A percentile compares a stretch with the other conserved stretches of the same genome.
These are phyloP conservation scores for Platysteira castanea DNA, from an alignment of 2,113 vertebrate genomes.

Conservation along the genomic window DNA sequence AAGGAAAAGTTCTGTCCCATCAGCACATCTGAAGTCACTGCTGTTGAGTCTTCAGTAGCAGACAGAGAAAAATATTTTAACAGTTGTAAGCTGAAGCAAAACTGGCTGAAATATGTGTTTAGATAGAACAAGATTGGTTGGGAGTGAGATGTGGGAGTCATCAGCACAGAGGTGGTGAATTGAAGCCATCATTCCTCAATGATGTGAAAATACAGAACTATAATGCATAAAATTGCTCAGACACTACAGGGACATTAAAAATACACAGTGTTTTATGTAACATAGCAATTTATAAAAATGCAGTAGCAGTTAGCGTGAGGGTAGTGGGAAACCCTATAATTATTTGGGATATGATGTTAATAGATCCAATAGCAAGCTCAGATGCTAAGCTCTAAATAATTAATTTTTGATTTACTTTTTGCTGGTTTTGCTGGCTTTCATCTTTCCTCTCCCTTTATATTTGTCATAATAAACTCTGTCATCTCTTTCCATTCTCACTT, in stretches of 20 bases:
- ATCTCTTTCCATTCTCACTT: not conserved
- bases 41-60: not conserved
- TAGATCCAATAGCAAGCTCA: conserved; percentile 1
- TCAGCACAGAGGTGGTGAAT: conserved; percentile 51
- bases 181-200: conserved; percentile 35
- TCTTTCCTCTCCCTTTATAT: not conserved
- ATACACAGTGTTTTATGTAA: conserved; percentile 30
- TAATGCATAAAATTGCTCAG: conserved; percentile 23
- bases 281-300: conserved; percentile 30
- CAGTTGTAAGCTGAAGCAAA: conserved; percentile 12
- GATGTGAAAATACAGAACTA: conserved; percentile 28
- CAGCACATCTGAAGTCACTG: not conserved
- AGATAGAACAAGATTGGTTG: not conserved
- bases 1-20: not conserved
- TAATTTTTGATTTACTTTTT: not conserved
- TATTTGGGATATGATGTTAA: conserved; percentile 40
- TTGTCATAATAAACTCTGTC: not conserved
- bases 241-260: conserved; percentile 35
- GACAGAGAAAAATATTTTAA: not conserved
- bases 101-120: conserved; percentile 19
- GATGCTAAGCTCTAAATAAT: not conserved
- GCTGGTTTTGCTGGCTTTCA: not conserved
- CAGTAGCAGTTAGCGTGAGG: not conserved
- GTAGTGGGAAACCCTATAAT: conserved; percentile 24
- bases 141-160: conserved; percentile 15